These are phyloP conservation scores for Intellagama lesueurii DNA, from an alignment of 2,797 vertebrate species.

Conservation along the genomic window DNA sequence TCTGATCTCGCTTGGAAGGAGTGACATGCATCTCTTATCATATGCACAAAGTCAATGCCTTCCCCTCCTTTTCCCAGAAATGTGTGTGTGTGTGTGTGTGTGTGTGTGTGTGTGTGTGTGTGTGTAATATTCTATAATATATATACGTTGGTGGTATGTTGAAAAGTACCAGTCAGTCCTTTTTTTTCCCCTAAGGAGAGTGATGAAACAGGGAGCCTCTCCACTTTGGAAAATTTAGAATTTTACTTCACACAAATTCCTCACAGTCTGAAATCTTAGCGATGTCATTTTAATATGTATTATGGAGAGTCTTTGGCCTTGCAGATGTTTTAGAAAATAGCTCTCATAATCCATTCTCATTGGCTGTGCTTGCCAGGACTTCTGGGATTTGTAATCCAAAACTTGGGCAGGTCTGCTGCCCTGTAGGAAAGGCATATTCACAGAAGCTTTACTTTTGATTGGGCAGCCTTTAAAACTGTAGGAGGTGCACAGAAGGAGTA, in stretches of 20 bases:
- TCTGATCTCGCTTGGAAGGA: neutral
- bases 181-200: slow-evolving; percentile 4
- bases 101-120: too few species aligned
- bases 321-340: neutral
- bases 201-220: neutral
- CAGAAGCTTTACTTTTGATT: neutral
- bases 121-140: neutral
- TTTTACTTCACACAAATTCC: neutral
- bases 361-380: neutral
- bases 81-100: neutral
- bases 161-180: neutral
- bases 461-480: neutral
- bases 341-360: neutral
- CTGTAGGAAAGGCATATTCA: neutral
- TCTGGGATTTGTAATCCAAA: neutral
- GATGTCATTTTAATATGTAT: neutral
- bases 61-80: neutral
- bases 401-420: neutral
- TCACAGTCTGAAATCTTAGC: neutral
- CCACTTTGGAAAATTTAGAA: neutral
- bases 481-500: neutral
- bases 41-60: neutral
- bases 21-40: neutral
- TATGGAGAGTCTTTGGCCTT: neutral
- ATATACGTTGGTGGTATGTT: neutral